phyloP scores from a whole-genome alignment of 2,888 invertebrate genomes.

The Phyto melanocephala region DNA sequence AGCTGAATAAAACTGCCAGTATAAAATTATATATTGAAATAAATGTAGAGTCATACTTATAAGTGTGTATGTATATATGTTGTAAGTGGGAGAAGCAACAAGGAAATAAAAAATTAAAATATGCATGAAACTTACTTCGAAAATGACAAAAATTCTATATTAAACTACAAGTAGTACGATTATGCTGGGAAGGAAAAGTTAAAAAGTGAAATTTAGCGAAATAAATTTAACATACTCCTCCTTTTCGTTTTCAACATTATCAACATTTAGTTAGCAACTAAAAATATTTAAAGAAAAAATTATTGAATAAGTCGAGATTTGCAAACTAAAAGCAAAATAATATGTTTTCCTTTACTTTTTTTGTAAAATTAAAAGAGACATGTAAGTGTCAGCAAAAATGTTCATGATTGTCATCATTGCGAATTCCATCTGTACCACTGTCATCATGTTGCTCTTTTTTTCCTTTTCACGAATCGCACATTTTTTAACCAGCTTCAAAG shows the following conservation, averaged over 20 bases:
- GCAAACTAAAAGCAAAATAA: background rate
- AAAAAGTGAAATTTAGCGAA: slow-evolving; percentile 55
- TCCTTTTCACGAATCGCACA: background rate
- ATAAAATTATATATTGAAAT: background rate
- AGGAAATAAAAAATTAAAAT: slow-evolving; percentile 23
- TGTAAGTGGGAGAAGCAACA: slow-evolving; percentile 9
- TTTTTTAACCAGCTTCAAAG: background rate
- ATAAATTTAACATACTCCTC: background rate
- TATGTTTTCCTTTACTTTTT: background rate
- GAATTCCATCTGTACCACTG: background rate
- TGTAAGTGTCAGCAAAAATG: background rate
- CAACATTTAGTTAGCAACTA: too few species aligned
- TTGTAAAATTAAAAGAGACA: background rate
- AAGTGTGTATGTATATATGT: background rate
- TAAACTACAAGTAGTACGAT: background rate
- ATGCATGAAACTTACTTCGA: background rate
- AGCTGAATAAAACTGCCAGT: slow-evolving; percentile 1
- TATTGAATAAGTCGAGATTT: background rate
- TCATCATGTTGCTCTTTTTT: background rate
- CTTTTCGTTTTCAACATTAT: background rate
- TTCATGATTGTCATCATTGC: background rate
- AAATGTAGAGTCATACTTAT: background rate
- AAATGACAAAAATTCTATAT: background rate
- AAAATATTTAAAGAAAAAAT: background rate
- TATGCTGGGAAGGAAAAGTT: slow-evolving; percentile 14